A percentile compares a stretch with the other conserved stretches of the same genome.
Evolutionary conservation across 2,113 vertebrate species (phyloP).

Genomic region (Protomyctophum bolini): DNA sequence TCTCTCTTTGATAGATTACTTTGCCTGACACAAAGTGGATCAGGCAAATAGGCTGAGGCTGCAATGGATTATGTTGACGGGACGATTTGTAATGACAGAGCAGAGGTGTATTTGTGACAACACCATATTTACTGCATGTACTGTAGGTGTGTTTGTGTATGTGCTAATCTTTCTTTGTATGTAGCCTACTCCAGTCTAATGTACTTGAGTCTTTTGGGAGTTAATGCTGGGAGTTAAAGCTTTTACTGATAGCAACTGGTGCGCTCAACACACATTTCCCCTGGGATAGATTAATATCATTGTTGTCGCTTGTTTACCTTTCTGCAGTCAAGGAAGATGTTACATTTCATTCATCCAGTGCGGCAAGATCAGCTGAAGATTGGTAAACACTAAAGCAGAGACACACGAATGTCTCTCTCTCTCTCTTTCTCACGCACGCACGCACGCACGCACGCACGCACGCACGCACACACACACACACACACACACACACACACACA

Average conservation of each 20-base stretch:
- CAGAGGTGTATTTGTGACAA: not conserved
- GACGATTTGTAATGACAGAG: slow-evolving; percentile 22
- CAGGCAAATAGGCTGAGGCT: slow-evolving; percentile 15
- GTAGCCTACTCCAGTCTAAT: not conserved
- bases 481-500: no score
- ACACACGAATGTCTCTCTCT: not conserved
- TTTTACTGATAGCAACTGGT: no score
- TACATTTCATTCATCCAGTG: not conserved
- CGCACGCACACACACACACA: not conserved
- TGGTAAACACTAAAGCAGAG: not conserved
- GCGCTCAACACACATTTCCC: no score
- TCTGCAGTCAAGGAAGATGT: not conserved
- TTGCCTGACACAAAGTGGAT: slow-evolving; percentile 36
- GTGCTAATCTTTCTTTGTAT: not conserved
- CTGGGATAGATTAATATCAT: not conserved
- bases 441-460: not conserved
- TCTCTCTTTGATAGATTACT: slow-evolving; percentile 34
- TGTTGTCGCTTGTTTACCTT: not conserved
- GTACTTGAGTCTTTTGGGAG: no score
- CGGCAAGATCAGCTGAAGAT: not conserved
- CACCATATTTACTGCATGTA: not conserved
- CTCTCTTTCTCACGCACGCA: not conserved
- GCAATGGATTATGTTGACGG: slow-evolving; percentile 37
- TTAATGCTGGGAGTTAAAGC: no score
- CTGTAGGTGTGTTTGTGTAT: not conserved